These are phyloP conservation scores for Oithona nana DNA, from an alignment of 2,888 invertebrate species.

Conservation along the genomic window DNA sequence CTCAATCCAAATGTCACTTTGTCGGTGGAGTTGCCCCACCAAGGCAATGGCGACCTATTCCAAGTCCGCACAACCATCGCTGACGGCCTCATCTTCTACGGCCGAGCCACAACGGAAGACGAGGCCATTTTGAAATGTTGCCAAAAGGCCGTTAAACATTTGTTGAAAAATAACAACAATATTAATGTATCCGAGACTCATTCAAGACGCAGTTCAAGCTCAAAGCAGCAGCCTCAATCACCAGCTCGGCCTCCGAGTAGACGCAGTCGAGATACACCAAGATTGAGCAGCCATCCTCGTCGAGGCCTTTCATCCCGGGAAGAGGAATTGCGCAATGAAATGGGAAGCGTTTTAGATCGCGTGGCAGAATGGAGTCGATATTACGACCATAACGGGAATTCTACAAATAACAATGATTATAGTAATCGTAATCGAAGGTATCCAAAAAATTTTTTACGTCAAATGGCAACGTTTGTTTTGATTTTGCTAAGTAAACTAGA, in stretches of 20 bases:
- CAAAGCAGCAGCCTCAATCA: no score
- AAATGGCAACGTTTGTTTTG: no score
- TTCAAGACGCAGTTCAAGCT: no score
- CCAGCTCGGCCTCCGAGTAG: no score
- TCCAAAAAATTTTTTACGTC: no score
- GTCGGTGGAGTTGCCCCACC: not conserved
- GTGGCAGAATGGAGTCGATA: not conserved
- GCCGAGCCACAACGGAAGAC: not conserved
- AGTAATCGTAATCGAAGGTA: no score
- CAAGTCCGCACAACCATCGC: not conserved
- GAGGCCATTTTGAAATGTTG: conserved; percentile 1
- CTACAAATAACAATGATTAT: no score
- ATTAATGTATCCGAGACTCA: no score
- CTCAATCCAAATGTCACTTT: not conserved
- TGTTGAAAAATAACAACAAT: not conserved
- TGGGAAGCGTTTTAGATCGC: not conserved
- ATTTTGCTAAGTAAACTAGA: no score
- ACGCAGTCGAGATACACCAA: no score
- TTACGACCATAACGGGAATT: no score
- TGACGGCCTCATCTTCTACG: not conserved
- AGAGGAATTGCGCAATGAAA: not conserved
- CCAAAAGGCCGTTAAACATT: not conserved
- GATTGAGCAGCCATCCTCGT: no score
- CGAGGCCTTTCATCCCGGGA: not conserved
- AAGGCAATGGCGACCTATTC: not conserved